phyloP scores from a whole-genome alignment of 2,113 vertebrate genomes.

The Mirounga angustirostris region DNA sequence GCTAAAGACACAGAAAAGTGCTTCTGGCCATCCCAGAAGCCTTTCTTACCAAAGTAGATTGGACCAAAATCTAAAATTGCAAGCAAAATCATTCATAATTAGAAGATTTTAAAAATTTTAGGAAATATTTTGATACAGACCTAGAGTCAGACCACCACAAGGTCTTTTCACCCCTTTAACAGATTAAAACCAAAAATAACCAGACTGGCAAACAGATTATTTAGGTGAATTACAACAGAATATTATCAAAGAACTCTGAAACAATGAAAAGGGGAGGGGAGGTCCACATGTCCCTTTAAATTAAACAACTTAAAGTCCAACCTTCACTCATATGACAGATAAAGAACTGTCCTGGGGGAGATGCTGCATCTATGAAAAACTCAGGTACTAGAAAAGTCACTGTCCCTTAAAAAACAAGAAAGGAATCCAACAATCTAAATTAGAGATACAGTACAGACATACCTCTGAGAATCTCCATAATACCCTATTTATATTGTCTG shows the following conservation, averaged over 20 bases:
- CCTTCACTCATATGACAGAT: background rate
- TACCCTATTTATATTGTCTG: background rate
- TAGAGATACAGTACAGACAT: background rate
- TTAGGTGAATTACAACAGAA: conserved; percentile 26
- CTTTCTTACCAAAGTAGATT: background rate
- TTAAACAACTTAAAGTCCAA: conserved; percentile 36
- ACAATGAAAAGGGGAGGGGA: background rate
- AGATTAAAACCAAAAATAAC: conserved; percentile 1
- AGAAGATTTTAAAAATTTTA: conserved; percentile 13
- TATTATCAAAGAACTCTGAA: conserved; percentile 7
- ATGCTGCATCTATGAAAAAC: background rate
- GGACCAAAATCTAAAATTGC: conserved; percentile 8
- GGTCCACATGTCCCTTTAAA: background rate
- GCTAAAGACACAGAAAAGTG: background rate
- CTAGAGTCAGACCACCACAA: background rate
- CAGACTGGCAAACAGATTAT: conserved; percentile 7
- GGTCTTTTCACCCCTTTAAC: background rate
- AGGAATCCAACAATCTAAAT: background rate
- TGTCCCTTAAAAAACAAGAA: background rate
- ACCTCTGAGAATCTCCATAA: background rate
- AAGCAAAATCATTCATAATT: conserved; percentile 37
- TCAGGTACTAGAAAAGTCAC: background rate
- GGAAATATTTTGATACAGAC: background rate
- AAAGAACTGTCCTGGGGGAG: background rate
- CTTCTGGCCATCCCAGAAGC: background rate